Evolutionary conservation across 92 coral and sea anemone species (phyloP), one percentile per base, ranked within the genome.

Genomic region (Zoanthus gigantus): DNA sequence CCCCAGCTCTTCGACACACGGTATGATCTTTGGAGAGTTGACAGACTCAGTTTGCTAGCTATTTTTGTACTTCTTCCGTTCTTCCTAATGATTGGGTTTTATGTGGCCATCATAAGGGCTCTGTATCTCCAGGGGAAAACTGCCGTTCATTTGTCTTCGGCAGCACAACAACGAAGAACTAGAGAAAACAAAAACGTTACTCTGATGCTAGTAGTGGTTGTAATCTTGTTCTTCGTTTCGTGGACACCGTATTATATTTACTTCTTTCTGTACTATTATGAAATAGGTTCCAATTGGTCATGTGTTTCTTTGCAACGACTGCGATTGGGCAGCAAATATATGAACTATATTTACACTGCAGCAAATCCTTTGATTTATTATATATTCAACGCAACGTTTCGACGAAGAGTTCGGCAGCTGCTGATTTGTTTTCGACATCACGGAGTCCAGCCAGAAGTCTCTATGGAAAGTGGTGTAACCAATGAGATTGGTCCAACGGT

Each of bases 161-260:
- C 47, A 11, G 74, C 23, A 8, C 52, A 71, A 47, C 14, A 83
- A 83, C 13, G 48, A n/a, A 71, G 67, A 12, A 57, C 75, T 10
- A 50, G 66, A 30, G 46, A 80, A 44, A 80, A 46, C 8, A 68
- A 63, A 65, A 63, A 72, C 12, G 46, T 80, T 9, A 28, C 84
- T 17, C 0, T 44, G 32, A 80, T 80, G 84, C 18, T 47, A 9
- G 42, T 65, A 16, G 45, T 13, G 0, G 74, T 61, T 0, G 57
- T 80, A 8, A 3, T 60, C 3, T 58, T 80, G 44, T 80, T 80
- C 74, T 44, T 80, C 18, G 12, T 80, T 0, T 76, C 80, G 8
- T 76, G 80, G 80, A 47, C 80, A 0, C 63, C 65, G 9, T 76
- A 18, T 52, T 76, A 76, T 10, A 16, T 76, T 0, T 52, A 76